Evolutionary conservation across 2,113 vertebrate genomes (phyloP).

Genomic region (Rousettus leschenaultii): DNA sequence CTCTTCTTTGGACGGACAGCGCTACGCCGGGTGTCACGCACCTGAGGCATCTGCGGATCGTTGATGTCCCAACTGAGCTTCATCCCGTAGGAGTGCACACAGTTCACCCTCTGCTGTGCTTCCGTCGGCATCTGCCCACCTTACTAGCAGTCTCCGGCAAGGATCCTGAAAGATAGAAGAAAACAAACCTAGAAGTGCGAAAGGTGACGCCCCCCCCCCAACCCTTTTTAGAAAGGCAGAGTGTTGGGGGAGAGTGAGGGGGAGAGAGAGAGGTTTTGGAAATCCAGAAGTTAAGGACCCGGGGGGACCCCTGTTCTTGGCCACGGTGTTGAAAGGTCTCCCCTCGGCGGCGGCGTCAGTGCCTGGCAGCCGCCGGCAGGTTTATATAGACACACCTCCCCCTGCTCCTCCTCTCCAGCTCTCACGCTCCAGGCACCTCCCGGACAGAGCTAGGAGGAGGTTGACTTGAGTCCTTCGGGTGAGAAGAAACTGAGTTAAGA

Average conservation of each 20-base stretch:
- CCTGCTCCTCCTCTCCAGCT: background rate
- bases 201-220: background rate
- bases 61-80: constrained; percentile 97
- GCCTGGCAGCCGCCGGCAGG: fast-evolving
- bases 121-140: constrained; percentile 50
- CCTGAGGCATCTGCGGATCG: constrained; percentile 95
- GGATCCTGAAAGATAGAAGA: background rate
- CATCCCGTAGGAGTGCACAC: constrained; percentile 82
- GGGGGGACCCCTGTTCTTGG: background rate
- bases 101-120: constrained; percentile 77
- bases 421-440: background rate
- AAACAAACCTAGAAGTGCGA: background rate
- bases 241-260: background rate
- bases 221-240: background rate
- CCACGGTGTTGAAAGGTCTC: background rate
- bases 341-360: fast-evolving
- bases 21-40: constrained; percentile 57
- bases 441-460: background rate
- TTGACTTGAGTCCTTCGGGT: background rate
- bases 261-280: background rate
- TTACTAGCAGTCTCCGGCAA: background rate
- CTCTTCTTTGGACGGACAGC: background rate
- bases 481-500: background rate
- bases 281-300: too few relatives aligned
- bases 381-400: background rate